Conservation (phyloP, 2,113 vertebrate species). For the Bubo bubo region DNA sequence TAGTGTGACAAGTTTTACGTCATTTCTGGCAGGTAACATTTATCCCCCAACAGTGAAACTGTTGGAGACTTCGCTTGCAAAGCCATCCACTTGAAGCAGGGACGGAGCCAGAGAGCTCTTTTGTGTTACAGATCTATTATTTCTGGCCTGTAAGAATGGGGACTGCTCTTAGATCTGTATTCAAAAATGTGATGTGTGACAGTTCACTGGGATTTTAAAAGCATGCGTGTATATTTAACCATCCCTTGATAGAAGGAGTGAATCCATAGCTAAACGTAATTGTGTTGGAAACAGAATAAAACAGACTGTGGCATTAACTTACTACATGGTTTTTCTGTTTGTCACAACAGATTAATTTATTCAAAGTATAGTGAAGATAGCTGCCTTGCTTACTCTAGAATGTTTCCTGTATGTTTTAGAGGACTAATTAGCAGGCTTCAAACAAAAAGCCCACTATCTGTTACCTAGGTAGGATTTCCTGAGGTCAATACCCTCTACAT, state of each 20-base stretch:
- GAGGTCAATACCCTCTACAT: accelerated
- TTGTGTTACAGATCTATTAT: background rate
- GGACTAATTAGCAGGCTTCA: background rate
- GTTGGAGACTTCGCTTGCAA: background rate
- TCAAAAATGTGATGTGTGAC: background rate
- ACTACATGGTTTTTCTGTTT: background rate
- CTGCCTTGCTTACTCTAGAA: background rate
- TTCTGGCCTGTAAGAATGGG: background rate
- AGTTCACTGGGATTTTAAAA: background rate
- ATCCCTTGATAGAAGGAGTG: background rate
- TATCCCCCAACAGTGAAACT: background rate
- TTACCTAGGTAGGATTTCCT: background rate
- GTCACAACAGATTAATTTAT: background rate
- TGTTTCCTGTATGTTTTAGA: accelerated
- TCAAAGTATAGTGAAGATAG: background rate
- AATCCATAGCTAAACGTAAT: background rate
- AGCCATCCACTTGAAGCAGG: background rate
- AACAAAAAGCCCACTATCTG: accelerated
- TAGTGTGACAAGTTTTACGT: background rate
- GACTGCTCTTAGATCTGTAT: background rate
- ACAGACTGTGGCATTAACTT: background rate
- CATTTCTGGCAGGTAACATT: background rate
- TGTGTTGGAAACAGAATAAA: background rate
- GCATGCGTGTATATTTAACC: background rate
- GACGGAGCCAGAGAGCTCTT: background rate